Evolutionary conservation across 2,888 invertebrate genomes (phyloP).

Genomic region (Cheiracanthium punctorium): DNA sequence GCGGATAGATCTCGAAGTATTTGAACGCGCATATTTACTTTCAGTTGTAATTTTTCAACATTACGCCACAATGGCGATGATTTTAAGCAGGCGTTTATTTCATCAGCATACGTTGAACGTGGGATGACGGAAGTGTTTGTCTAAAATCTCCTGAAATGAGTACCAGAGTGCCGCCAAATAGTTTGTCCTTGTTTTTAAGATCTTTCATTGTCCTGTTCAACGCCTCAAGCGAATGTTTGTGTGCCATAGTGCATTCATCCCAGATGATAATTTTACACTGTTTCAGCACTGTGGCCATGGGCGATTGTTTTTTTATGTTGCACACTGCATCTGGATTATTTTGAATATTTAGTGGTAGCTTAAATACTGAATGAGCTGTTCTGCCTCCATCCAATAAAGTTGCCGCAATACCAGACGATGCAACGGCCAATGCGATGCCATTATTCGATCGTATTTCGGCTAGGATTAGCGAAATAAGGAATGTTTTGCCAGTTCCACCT

Average conservation of each 20-base stretch:
- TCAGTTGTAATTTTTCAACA: too few species aligned
- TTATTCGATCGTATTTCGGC: neutral
- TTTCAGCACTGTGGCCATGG: neutral
- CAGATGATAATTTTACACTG: neutral
- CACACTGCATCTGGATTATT: neutral
- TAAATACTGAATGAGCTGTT: neutral
- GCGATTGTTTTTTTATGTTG: neutral
- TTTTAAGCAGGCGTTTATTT: too few species aligned
- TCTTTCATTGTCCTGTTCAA: too few species aligned
- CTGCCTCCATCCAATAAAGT: neutral
- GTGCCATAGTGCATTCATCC: neutral
- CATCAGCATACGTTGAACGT: too few species aligned
- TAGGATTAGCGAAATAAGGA: neutral
- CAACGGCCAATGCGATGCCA: neutral
- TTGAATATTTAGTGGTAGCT: neutral
- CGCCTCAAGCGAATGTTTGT: neutral
- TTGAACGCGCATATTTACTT: too few species aligned
- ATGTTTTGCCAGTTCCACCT: constrained; percentile 2
- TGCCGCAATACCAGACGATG: neutral
- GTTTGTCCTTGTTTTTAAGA: too few species aligned
- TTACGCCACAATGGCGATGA: too few species aligned
- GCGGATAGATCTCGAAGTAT: too few species aligned
- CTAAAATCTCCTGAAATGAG: neutral
- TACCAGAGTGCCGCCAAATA: too few species aligned
- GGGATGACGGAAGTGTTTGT: too few species aligned